Evolutionary conservation across 2,113 vertebrate species (phyloP).

Genomic region (Phrynosoma blainvillii): DNA sequence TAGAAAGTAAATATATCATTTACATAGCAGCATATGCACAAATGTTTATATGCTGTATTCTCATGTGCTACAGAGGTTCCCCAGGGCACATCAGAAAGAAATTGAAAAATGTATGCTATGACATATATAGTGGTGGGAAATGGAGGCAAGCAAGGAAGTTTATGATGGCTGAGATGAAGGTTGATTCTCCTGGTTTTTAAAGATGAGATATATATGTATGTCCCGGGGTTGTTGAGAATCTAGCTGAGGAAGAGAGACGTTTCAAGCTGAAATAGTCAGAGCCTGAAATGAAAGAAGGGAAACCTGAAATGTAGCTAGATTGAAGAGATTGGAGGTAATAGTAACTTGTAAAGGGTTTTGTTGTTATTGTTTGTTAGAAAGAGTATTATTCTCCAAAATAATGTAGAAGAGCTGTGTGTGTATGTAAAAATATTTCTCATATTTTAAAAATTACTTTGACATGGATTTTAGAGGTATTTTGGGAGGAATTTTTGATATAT

Average conservation of each 20-base stretch:
- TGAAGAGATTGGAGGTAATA: neutral
- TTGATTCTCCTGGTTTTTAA: neutral
- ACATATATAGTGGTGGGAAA: neutral
- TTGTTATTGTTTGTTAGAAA: too few relatives aligned
- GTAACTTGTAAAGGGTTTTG: too few relatives aligned
- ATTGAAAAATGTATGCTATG: neutral
- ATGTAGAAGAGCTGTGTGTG: too few relatives aligned
- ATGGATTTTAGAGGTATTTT: too few relatives aligned
- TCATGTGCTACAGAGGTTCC: neutral
- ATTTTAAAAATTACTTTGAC: too few relatives aligned
- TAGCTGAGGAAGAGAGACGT: neutral
- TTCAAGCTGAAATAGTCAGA: neutral
- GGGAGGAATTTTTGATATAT: too few relatives aligned
- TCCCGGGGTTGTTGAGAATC: neutral
- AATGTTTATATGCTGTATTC: neutral
- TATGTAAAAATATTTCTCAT: too few relatives aligned
- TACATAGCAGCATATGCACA: conserved; percentile 2
- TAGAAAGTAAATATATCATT: neutral
- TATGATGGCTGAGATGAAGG: neutral
- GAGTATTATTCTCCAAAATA: too few relatives aligned
- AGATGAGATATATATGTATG: neutral
- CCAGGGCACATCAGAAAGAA: neutral
- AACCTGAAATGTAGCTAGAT: neutral
- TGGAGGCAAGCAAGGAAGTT: neutral
- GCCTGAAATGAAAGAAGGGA: neutral